Conservation (phyloP, 2,888 invertebrate species). For the Malthinus flaveolus region DNA sequence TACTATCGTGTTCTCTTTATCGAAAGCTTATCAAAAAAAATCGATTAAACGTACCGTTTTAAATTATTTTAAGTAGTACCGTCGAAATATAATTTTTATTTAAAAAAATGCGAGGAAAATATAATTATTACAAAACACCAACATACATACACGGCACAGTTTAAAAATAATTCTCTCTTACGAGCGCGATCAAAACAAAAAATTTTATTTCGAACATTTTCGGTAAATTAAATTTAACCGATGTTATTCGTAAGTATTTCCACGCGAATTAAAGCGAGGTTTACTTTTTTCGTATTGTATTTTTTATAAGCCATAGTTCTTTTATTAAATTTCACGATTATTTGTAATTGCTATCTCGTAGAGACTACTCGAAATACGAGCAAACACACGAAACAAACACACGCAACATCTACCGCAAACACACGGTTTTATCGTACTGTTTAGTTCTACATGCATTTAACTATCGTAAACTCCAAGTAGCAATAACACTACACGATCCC, state of each 20-base stretch:
- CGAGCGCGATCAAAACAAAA: constrained; percentile 5
- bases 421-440: constrained; percentile 13
- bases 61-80: constrained; percentile 9
- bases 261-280: not conserved
- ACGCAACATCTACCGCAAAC: constrained; percentile 6
- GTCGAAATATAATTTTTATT: constrained; percentile 8
- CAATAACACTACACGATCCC: not conserved
- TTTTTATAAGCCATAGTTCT: not conserved
- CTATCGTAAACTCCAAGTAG: not conserved
- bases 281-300: not conserved
- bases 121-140: constrained; percentile 17
- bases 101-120: constrained; percentile 2
- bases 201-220: constrained; percentile 23
- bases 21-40: constrained; percentile 6
- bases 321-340: not conserved
- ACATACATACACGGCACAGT: no score
- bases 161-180: constrained; percentile 25
- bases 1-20: constrained; percentile 3
- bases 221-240: not conserved
- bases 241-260: not conserved
- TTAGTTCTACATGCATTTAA: not conserved
- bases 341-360: not conserved
- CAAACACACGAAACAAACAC: constrained; percentile 4
- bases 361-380: constrained; percentile 12
- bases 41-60: constrained; percentile 7